A percentile compares a stretch with the other conserved stretches of the same genome.
Evolutionary conservation across 2,888 invertebrate species (phyloP).

Genomic region (Conomelus anceps): DNA sequence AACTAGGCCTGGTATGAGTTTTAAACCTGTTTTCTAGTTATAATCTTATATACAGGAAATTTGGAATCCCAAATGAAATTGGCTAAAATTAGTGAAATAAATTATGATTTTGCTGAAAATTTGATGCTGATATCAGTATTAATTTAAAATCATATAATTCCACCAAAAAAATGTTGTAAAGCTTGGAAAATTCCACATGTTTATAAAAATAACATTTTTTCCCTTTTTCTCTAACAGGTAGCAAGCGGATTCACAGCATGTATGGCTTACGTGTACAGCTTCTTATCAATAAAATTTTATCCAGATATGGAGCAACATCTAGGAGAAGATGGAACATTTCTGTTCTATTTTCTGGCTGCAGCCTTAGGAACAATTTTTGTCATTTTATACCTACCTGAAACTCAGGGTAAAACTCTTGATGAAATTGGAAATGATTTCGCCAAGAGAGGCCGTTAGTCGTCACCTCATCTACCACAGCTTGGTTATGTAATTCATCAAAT

Average conservation of each 20-base stretch:
- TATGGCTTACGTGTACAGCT: slow-evolving; percentile 47
- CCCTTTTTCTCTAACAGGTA: slow-evolving; percentile 26
- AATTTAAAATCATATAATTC: too few species aligned
- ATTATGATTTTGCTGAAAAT: too few species aligned
- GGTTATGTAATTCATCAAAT: too few species aligned
- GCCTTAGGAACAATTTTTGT: neutral
- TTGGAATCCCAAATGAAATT: too few species aligned
- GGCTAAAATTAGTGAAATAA: too few species aligned
- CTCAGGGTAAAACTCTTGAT: neutral
- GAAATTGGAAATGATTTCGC: neutral
- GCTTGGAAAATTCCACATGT: too few species aligned
- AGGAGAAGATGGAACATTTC: neutral
- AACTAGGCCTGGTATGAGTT: too few species aligned
- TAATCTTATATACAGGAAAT: too few species aligned
- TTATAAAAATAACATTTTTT: neutral
- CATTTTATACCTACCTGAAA: neutral
- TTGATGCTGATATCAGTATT: too few species aligned
- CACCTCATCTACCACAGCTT: too few species aligned
- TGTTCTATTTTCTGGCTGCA: neutral
- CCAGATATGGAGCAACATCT: slow-evolving; percentile 36
- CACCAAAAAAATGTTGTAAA: too few species aligned
- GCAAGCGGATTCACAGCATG: slow-evolving; percentile 45
- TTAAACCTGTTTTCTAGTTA: too few species aligned
- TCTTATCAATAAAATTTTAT: slow-evolving; percentile 47
- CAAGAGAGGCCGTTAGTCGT: neutral